phyloP scores from a whole-genome alignment of 2,113 vertebrate genomes.

The Tautogolabrus adspersus region DNA sequence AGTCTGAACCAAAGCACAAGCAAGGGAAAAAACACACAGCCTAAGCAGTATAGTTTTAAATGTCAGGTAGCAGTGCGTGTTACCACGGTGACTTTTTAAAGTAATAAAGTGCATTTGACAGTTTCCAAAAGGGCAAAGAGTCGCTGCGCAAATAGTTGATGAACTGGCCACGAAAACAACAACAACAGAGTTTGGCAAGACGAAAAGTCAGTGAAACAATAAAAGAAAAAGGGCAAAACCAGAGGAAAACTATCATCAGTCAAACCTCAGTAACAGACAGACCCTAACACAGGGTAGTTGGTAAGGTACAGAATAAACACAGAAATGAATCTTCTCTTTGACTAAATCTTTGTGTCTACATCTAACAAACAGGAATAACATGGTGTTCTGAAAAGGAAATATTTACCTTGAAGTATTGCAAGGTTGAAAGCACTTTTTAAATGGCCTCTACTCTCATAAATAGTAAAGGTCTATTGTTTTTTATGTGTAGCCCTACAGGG shows the following conservation, averaged over 20 bases:
- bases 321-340: not conserved
- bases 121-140: slow-evolving; percentile 5
- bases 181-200: not conserved
- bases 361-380: not conserved
- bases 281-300: not conserved
- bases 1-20: not conserved
- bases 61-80: not conserved
- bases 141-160: not conserved
- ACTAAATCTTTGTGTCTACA: not conserved
- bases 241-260: not conserved
- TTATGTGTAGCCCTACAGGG: no score
- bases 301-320: not conserved
- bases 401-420: not conserved
- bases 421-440: no score
- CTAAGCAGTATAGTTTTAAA: not conserved
- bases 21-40: not conserved
- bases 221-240: not conserved
- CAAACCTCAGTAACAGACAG: not conserved
- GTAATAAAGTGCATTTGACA: not conserved
- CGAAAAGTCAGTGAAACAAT: not conserved
- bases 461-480: no score
- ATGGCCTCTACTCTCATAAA: not conserved
- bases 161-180: not conserved
- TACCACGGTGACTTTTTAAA: not conserved
- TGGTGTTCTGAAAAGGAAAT: not conserved